Base-by-base conservation (phyloP, 2,113 vertebrate species). In the Limanda limanda region DNA sequence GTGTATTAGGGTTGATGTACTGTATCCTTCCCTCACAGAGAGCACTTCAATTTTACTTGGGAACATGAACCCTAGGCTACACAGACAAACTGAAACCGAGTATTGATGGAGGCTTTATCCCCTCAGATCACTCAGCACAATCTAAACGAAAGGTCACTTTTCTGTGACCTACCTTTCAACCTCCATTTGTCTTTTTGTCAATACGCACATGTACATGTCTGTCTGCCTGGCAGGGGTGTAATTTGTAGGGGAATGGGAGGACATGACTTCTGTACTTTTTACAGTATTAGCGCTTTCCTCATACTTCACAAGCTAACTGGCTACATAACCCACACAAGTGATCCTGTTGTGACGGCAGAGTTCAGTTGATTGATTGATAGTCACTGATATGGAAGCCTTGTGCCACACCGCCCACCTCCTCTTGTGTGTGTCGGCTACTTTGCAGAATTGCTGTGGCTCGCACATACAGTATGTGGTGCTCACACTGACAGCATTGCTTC, bases 91-190 rank as follows among this genome's bases (percentile, higher is more conserved):
- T 60, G 14, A 59, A 71, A 23, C 35, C 24, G 14, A 42, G 12
- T 13, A 13, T 13, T 51, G 54, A 31, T 5, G 31, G 31, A 5
- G 31, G 31, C 31, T 7, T 31, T 31, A 8, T 31, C 1, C 31
- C 5, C 31, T 31, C 31, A 31, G 6, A 52, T 42, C 63, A 55
- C 14, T 59, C 18, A 62, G 66, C 62, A 55, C 40, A 7, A 21
- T 65, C 63, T 27, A 48, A 12, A 56, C 55, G 14, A 18, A 24
- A 57, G 74, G 35, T 58, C 51, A 25, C 21, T 74, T 71, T 42
- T 47, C 60, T 51, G 27, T 79, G 78, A 81, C 58, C 72, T 79
- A 57, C 47, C 37, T 76, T 68, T 81, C 31, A 14, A 62, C 55
- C 69, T 54, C 18, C 9, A 13, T 13, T 23, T 24, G 21, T 54